Base-by-base conservation (phyloP, 2,797 vertebrate species). In the Argyrosomus regius region DNA sequence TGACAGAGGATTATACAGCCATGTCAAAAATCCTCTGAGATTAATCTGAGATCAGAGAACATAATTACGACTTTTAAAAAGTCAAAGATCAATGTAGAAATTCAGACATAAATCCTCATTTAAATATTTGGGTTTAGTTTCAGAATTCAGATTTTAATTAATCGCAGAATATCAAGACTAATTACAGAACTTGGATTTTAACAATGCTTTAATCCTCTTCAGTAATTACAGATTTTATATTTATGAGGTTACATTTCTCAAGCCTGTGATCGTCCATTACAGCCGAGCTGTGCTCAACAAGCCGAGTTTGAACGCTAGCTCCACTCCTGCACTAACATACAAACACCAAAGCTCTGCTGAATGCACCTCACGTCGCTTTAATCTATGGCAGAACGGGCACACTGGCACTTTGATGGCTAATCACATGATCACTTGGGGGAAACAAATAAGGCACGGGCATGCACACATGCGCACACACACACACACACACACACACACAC, bases 361-460 rank as follows among this genome's bases (percentile, higher is more conserved):
- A 81, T 63, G 35, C 78, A 78, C 22, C 77, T 52, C 5, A 0
- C 3, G 3, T 60, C 8, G 1, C 53, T 75, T 81, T 80, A 87
- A 88, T 89, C 84, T 86, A 91, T 88, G 88, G 82, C 72, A 75
- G 69, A 77, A 86, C 0, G 78, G 81, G 61, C 77, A 85, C 81
- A 86, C 72, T 79, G 88, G 91, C 91, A 91, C 88, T 90, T 89
- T 14, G 69, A 88, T 86, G 83, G 83, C 62, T 70, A 64, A 72
- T 83, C 80, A 92, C 83, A 78, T 41, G 48, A 87, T 58, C 78
- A 91, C 78, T 31, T 16, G n/a, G 80, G 75, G 53, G 8, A 11
- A 49, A 83, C 84, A 14, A 64, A 75, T 89, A 92, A 92, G 92
- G 92, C 91, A 89, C 88, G 4, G 66, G 60, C 84, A 88, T 61